Base-by-base conservation (phyloP, 1,140 invertebrate species). In the Drosophila equinoxialis region DNA sequence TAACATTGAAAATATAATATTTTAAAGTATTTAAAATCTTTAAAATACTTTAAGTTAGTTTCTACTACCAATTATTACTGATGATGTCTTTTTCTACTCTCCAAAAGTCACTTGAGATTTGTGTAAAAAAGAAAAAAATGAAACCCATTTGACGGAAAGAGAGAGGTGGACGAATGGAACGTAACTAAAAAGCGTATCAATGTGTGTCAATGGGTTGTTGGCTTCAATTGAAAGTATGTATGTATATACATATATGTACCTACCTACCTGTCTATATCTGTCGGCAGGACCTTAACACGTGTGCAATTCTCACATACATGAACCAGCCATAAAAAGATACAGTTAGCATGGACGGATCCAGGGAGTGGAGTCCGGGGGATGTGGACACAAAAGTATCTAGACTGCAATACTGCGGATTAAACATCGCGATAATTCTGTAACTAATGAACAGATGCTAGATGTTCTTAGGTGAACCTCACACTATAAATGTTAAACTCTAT, bases 181-280 rank as follows among this genome's bases (percentile, higher is more conserved):
- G 65, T 54, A 69, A 20, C 68, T 71, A 85, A 85, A 64, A 45
- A 78, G 82, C 78, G 74, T 72, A 86, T 86, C 82, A 85, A 75
- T 81, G 78, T 86, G 48, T 86, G 82, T 86, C 82, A 86, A 86
- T 79, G 83, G 76, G 66, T 81, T 81, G 78, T 79, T 79, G 75
- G 58, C 68, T 84, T 48, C 72, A 83, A 83, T 83, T 83, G 66
- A 68, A 73, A 42, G 51, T 67, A 57, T 37, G 35, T 70, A 79
- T 51, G 20, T 2, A 0, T n/a, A n/a, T n/a, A n/a, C n/a, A n/a
- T n/a, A n/a, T n/a, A n/a, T n/a, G n/a, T 51, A 23, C 10, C 7
- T 23, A 51, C 10, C 2, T 51, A 10, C 4, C 17, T 48, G 23
- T 37, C 62, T 17, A 14, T 7, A 10, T 17, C 2, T 39, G 3